Evolutionary conservation across 2,888 invertebrate species (phyloP).

Genomic region (Phaonia tiefii): DNA sequence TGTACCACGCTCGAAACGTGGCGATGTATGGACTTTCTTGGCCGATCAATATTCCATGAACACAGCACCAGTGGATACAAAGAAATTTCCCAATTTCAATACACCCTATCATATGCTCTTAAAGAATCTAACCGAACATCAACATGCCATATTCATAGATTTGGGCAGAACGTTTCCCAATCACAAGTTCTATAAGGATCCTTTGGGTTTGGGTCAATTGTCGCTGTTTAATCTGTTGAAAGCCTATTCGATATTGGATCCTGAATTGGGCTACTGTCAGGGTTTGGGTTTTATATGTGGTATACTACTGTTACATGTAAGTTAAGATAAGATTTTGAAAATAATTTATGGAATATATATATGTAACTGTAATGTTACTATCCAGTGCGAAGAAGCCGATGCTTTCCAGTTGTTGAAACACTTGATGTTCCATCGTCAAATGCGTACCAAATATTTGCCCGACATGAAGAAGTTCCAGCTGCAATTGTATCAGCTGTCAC

Average conservation of each 20-base stretch:
- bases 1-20: constrained; percentile 86
- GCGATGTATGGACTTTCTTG: constrained; percentile 94
- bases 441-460: constrained; percentile 94
- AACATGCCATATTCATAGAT: constrained; percentile 98
- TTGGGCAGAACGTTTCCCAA: constrained; percentile 93
- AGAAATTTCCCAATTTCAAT: constrained; percentile 87
- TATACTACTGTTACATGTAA: constrained; percentile 94
- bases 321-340: constrained; percentile 75
- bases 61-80: constrained; percentile 86
- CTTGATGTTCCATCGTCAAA: constrained; percentile 93
- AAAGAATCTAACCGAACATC: constrained; percentile 94
- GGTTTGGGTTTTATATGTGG: constrained; percentile 98
- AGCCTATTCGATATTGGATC: constrained; percentile 96
- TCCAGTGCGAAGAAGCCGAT: constrained; percentile 94
- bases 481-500: constrained; percentile 95
- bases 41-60: constrained; percentile 90
- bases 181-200: constrained; percentile 95
- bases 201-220: constrained; percentile 95
- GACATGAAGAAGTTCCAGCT: constrained; percentile 96
- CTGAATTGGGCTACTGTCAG: constrained; percentile 97
- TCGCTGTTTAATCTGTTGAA: constrained; percentile 96
- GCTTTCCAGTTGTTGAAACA: constrained; percentile 94
- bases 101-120: constrained; percentile 90
- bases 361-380: neutral
- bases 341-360: neutral